phyloP scores from a whole-genome alignment of 2,888 invertebrate species.

The Rhynchonema sp. region DNA sequence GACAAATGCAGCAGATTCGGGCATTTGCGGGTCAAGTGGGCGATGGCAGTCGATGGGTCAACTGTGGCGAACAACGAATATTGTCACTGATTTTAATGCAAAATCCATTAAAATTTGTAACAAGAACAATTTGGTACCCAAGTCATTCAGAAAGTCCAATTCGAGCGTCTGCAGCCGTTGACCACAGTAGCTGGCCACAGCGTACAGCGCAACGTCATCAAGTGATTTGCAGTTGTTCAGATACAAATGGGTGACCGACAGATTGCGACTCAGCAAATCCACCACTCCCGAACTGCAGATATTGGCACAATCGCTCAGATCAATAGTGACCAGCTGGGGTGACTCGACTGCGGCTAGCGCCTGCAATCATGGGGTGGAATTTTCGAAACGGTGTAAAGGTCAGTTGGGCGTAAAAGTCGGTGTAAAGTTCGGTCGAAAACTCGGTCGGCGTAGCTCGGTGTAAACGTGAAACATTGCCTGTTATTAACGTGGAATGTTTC shows the following conservation, averaged over 20 bases:
- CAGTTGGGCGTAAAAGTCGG: too few relatives aligned
- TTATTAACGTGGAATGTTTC: too few relatives aligned
- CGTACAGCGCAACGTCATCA: conserved; percentile 21
- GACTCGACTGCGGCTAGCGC: conserved; percentile 16
- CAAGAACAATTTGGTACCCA: too few relatives aligned
- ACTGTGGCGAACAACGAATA: too few relatives aligned
- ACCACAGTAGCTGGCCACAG: neutral
- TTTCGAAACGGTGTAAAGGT: too few relatives aligned
- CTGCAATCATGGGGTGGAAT: too few relatives aligned
- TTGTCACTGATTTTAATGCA: too few relatives aligned
- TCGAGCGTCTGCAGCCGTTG: conserved; percentile 14
- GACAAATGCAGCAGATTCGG: conserved; percentile 21
- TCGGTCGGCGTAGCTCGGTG: too few relatives aligned
- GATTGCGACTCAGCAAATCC: conserved; percentile 16
- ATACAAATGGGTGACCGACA: conserved; percentile 17
- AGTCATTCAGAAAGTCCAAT: conserved; percentile 17
- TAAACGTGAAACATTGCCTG: too few relatives aligned
- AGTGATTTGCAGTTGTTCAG: conserved; percentile 20
- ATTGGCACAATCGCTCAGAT: conserved; percentile 21
- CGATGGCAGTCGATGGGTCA: conserved; percentile 18
- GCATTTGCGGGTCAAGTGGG: conserved; percentile 18
- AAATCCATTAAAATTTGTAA: too few relatives aligned
- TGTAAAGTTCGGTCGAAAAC: too few relatives aligned
- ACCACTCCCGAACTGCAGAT: conserved; percentile 17
- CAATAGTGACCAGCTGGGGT: conserved; percentile 15